phyloP scores from a whole-genome alignment of 2,113 vertebrate genomes.

The Calypte anna region DNA sequence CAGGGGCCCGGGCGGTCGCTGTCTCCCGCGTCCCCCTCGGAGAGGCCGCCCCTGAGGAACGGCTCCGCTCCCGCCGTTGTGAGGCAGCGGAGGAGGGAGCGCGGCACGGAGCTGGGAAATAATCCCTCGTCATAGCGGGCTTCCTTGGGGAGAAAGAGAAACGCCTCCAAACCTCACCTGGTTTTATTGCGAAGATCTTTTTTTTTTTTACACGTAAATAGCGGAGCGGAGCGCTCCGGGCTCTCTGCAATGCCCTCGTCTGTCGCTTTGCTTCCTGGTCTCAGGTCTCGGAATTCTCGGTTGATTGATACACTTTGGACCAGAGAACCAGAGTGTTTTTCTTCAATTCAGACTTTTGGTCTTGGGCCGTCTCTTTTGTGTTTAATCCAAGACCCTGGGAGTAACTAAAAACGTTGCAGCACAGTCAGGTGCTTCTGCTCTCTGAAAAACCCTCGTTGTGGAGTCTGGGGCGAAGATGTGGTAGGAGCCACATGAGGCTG shows the following conservation, averaged over 20 bases:
- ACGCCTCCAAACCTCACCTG: background rate
- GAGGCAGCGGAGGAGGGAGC: background rate
- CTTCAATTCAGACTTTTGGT: background rate
- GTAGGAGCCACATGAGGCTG: too few species aligned
- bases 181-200: background rate
- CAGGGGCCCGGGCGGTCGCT: background rate
- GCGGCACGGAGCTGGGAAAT: background rate
- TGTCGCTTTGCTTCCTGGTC: background rate
- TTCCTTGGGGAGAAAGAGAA: background rate
- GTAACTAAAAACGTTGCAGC: background rate
- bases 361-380: background rate
- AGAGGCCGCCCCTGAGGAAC: background rate
- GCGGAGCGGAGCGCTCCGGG: background rate
- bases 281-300: background rate
- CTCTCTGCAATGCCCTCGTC: too few species aligned
- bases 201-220: fast-evolving
- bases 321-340: background rate
- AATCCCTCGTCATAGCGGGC: background rate
- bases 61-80: too few species aligned
- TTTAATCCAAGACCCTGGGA: background rate
- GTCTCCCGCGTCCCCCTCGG: background rate
- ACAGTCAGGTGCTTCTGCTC: fast-evolving
- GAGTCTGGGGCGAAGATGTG: fast-evolving
- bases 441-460: fast-evolving
- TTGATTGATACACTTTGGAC: background rate